phyloP scores from a whole-genome alignment of 2,888 invertebrate species.

The Ferdinandea cuprea region DNA sequence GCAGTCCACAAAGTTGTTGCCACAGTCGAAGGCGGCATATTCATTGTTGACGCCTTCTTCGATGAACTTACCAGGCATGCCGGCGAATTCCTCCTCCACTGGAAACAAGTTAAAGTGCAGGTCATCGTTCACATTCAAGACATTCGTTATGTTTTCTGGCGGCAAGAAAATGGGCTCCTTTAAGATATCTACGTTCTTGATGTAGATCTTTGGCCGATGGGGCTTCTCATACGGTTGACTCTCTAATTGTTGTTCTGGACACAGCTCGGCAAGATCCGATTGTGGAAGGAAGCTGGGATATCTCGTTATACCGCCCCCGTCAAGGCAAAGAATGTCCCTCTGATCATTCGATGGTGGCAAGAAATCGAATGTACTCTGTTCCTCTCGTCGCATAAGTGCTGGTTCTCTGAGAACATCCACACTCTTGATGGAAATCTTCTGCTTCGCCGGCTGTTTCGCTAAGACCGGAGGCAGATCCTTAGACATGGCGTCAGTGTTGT shows the following conservation, averaged over 20 bases:
- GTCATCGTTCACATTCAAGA: conserved; percentile 73
- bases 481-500: conserved; percentile 30
- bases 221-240: conserved; percentile 76
- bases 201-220: conserved; percentile 82
- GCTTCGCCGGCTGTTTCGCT: conserved; percentile 75
- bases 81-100: conserved; percentile 42
- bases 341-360: conserved; percentile 22
- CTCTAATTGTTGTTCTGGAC: conserved; percentile 1
- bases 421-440: conserved; percentile 82
- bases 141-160: conserved; percentile 71
- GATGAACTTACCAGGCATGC: conserved; percentile 44
- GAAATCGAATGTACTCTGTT: conserved; percentile 74
- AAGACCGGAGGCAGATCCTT: conserved; percentile 5
- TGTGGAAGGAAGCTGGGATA: conserved; percentile 50
- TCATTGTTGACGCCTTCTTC: conserved; percentile 46
- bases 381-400: conserved; percentile 78
- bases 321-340: conserved; percentile 47
- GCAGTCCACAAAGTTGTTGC: conserved; percentile 61
- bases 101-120: conserved; percentile 66
- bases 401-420: conserved; percentile 82
- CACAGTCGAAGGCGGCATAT: conserved; percentile 54
- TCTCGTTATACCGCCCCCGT: conserved; percentile 32
- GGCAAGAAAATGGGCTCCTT: conserved; percentile 81
- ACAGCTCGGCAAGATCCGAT: conserved; percentile 42
- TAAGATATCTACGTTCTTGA: conserved; percentile 82